A percentile compares a stretch with the other conserved stretches of the same genome.
Conservation (phyloP, 2,888 invertebrate species). For the Pachymerium ferrugineum region DNA sequence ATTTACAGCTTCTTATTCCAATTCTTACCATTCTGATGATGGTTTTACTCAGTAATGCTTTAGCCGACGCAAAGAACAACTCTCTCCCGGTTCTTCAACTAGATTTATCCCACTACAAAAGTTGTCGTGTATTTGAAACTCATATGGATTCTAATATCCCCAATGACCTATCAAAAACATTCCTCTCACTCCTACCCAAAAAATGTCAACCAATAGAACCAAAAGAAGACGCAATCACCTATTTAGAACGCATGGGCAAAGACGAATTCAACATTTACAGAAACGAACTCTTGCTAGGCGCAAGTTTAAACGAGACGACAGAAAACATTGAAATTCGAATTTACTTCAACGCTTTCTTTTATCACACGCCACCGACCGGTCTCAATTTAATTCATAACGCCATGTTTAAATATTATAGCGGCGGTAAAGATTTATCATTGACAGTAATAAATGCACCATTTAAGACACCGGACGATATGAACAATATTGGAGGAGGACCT, state of each 20-base stretch:
- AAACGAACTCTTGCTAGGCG: background rate
- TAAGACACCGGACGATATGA: conserved; percentile 52
- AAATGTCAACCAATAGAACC: background rate
- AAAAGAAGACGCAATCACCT: background rate
- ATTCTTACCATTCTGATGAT: too few relatives aligned
- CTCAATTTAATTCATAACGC: conserved; percentile 54
- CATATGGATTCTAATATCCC: too few relatives aligned
- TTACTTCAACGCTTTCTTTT: background rate
- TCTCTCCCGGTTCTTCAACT: too few relatives aligned
- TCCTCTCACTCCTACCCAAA: background rate
- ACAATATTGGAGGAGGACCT: too few relatives aligned
- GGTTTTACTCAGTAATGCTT: too few relatives aligned
- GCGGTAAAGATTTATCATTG: conserved; percentile 45
- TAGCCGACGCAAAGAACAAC: too few relatives aligned
- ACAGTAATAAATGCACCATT: conserved; percentile 57
- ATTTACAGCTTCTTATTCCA: too few relatives aligned
- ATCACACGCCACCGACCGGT: background rate
- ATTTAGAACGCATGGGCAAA: background rate
- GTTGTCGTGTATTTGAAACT: too few relatives aligned
- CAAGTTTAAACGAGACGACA: background rate
- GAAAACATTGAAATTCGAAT: background rate
- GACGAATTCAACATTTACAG: background rate
- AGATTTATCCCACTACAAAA: too few relatives aligned
- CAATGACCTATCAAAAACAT: too few relatives aligned
- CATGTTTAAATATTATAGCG: conserved; percentile 51